phyloP scores from a whole-genome alignment of 2,797 vertebrate species.

The Mico argentatus region DNA sequence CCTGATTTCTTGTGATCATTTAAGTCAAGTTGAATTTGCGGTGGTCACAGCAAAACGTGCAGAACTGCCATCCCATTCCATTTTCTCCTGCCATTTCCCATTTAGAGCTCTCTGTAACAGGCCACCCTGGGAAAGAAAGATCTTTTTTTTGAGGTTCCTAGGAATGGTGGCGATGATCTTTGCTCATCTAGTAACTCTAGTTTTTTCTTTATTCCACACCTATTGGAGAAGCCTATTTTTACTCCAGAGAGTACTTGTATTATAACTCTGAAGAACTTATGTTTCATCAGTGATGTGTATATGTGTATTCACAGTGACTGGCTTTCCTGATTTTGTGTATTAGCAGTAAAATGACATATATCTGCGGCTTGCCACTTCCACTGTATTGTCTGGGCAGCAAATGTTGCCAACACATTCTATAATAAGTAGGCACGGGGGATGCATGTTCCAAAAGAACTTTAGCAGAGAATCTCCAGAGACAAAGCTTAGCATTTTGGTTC shows the following conservation, averaged over 20 bases:
- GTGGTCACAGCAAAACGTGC: too few relatives aligned
- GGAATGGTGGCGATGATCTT: too few relatives aligned
- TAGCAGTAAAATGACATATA: constrained; percentile 33
- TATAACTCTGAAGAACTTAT: constrained; percentile 20
- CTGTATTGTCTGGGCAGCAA: constrained; percentile 36
- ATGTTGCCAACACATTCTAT: constrained; percentile 7
- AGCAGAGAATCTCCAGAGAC: constrained; percentile 3
- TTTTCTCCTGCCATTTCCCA: too few relatives aligned
- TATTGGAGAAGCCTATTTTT: background rate
- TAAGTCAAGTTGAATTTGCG: too few relatives aligned
- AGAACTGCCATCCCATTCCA: too few relatives aligned
- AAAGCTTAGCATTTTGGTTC: constrained; percentile 54
- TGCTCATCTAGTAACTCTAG: too few relatives aligned
- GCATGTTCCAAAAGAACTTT: constrained; percentile 40
- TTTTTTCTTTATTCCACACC: background rate
- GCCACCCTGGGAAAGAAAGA: too few relatives aligned
- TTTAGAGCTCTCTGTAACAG: too few relatives aligned
- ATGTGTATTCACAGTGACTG: background rate
- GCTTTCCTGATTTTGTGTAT: constrained; percentile 29
- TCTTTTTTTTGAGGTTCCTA: too few relatives aligned
- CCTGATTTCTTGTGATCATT: constrained; percentile 14
- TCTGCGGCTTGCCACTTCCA: background rate
- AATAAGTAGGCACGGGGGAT: constrained; percentile 48
- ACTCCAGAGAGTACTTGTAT: background rate
- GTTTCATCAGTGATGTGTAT: constrained; percentile 21